phyloP scores from a whole-genome alignment of 2,113 vertebrate species.

The Petrocephalus zakoni region DNA sequence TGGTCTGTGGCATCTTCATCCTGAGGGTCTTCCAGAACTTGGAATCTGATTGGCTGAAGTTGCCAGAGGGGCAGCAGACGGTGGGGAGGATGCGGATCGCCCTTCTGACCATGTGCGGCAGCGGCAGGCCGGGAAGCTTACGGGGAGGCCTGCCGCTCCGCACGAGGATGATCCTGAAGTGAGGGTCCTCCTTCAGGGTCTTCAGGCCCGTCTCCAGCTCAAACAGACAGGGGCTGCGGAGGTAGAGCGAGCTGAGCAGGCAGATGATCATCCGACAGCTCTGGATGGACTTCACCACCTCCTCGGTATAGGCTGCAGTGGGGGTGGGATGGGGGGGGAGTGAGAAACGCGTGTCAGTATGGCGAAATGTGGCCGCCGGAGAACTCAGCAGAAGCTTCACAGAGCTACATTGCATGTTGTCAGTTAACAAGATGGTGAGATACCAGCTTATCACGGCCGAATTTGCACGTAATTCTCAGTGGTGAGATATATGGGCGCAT shows the following conservation, averaged over 20 bases:
- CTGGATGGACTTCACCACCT: constrained; percentile 68
- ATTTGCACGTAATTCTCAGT: neutral
- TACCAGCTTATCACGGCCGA: neutral
- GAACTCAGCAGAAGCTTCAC: neutral
- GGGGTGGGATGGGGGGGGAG: neutral
- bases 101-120: constrained; percentile 66
- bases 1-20: constrained; percentile 63
- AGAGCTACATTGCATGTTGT: neutral
- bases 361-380: neutral
- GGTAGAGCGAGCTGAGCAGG: constrained; percentile 70
- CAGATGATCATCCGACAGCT: constrained; percentile 73
- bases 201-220: constrained; percentile 78
- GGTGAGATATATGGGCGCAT: neutral
- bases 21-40: constrained; percentile 72
- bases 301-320: constrained; percentile 73
- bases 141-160: constrained; percentile 47
- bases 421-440: neutral
- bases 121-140: constrained; percentile 55
- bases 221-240: constrained; percentile 65
- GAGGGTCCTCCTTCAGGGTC: constrained; percentile 58
- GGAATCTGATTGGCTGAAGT: constrained; percentile 41
- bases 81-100: constrained; percentile 72
- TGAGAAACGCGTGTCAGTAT: neutral
- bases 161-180: constrained; percentile 63
- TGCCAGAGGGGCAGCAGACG: constrained; percentile 58